phyloP scores from a whole-genome alignment of 1,140 invertebrate species.

The Chrysomallon squamiferum region DNA sequence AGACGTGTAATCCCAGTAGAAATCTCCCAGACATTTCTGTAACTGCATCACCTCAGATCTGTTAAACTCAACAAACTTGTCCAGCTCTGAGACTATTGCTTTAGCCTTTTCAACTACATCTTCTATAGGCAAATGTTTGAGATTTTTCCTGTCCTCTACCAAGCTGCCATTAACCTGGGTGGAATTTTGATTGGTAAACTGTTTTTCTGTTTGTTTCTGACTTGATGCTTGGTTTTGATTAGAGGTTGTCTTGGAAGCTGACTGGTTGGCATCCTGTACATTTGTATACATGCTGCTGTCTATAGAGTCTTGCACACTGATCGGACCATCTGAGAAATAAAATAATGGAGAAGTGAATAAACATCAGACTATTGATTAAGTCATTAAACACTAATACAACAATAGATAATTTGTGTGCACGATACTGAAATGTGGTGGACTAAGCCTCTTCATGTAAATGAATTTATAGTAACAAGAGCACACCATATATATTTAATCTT shows the following conservation, averaged over 20 bases:
- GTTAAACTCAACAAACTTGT: slow-evolving; percentile 48
- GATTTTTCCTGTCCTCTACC: slow-evolving; percentile 13
- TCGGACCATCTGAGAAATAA: slow-evolving; percentile 2
- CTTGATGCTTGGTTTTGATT: neutral
- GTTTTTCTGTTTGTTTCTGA: neutral
- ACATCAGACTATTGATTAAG: no score
- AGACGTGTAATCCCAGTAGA: slow-evolving; percentile 49
- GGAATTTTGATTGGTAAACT: neutral
- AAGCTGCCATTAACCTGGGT: neutral
- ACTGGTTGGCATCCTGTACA: neutral
- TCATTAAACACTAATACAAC: no score
- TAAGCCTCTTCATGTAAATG: no score
- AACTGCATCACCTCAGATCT: slow-evolving; percentile 49
- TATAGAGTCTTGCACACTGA: slow-evolving; percentile 2
- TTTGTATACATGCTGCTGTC: neutral
- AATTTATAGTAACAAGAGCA: no score
- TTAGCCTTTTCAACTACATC: slow-evolving; percentile 35
- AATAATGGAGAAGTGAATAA: no score
- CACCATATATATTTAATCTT: no score
- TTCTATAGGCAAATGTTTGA: slow-evolving; percentile 37
- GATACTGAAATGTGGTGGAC: no score
- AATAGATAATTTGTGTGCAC: no score
- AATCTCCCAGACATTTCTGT: slow-evolving; percentile 50
- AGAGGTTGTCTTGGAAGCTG: neutral
- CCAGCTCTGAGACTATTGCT: slow-evolving; percentile 40